Base-by-base conservation (phyloP, 2,113 vertebrate genomes). In the Vidua macroura region DNA sequence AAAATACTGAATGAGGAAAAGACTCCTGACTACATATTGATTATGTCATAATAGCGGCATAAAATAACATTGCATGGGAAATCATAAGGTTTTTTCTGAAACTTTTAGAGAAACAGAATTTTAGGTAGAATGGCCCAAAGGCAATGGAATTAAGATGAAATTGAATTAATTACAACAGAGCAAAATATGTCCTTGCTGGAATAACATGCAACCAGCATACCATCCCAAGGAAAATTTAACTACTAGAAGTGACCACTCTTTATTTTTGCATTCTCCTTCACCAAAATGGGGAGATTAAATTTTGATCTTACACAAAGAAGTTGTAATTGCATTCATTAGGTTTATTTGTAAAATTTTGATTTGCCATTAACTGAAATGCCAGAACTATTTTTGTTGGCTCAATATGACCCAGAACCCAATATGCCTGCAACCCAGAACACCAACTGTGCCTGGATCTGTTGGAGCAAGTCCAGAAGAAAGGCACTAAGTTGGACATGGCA, bases 121-220 rank as follows among this genome's bases (percentile, higher is more conserved):
- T 88, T 43, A 35, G 5, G 3, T 8, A 51, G 31, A n/a, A 41
- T 25, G 3, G 48, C 91, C 23, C 1, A 11, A 80, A 52, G 4
- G 1, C 4, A 67, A n/a, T 14, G 62, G 0, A 2, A 5, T 28
- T 52, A 43, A 22, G 11, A 30, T 37, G 11, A 44, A 62, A 53
- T 7, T 44, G 4, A 48, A 4, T 35, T 23, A 64, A 44, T 49
- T 49, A 6, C 6, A 66, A 37, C 8, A 58, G 4, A 67, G 8
- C 0, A 67, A 67, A 91, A 35, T 16, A 30, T 4, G 0, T 49
- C 13, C 3, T 43, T 68, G 2, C 15, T 66, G 15, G 28, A 72
- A 39, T 56, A 55, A 23, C 1, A 56, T 9, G 2, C 3, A 51
- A 15, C 13, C 13, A 39, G 2, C 3, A 11, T 4, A 3, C 0